Conservation (phyloP, 2,888 invertebrate genomes). For the Noctua janthe region DNA sequence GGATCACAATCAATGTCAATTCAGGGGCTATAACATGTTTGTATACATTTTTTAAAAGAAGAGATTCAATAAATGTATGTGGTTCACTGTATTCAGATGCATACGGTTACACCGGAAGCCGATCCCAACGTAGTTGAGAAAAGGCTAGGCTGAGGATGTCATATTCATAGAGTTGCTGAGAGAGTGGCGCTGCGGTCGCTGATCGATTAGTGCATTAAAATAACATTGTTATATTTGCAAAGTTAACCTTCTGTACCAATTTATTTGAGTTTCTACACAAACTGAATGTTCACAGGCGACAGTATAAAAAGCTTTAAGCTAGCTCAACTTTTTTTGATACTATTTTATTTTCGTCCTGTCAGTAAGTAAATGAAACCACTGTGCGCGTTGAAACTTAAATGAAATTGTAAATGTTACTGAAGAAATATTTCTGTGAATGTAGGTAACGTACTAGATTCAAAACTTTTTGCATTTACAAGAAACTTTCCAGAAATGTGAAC, state of each 20-base stretch:
- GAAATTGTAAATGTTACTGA: slow-evolving; percentile 16
- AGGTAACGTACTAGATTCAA: not conserved
- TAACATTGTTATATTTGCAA: not conserved
- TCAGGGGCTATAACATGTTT: no score
- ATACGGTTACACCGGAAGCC: not conserved
- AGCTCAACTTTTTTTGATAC: slow-evolving; percentile 55
- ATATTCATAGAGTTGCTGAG: not conserved
- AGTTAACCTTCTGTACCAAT: slow-evolving; percentile 33
- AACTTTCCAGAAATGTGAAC: not conserved
- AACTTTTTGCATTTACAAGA: slow-evolving; percentile 6
- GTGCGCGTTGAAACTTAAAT: slow-evolving; percentile 40
- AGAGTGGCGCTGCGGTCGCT: not conserved
- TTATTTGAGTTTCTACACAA: slow-evolving; percentile 17
- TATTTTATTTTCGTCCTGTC: slow-evolving; percentile 58
- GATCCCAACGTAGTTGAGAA: not conserved
- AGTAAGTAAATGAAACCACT: slow-evolving; percentile 46
- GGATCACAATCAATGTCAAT: no score
- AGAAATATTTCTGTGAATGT: slow-evolving; percentile 7
- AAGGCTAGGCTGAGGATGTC: not conserved
- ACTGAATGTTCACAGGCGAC: slow-evolving; percentile 31
- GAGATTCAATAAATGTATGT: no score
- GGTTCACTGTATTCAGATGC: not conserved
- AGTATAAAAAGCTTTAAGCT: slow-evolving; percentile 50
- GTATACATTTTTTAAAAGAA: no score
- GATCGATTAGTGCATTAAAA: not conserved